Conservation (phyloP, 2,113 vertebrate species). For the Platycercus adscitus region DNA sequence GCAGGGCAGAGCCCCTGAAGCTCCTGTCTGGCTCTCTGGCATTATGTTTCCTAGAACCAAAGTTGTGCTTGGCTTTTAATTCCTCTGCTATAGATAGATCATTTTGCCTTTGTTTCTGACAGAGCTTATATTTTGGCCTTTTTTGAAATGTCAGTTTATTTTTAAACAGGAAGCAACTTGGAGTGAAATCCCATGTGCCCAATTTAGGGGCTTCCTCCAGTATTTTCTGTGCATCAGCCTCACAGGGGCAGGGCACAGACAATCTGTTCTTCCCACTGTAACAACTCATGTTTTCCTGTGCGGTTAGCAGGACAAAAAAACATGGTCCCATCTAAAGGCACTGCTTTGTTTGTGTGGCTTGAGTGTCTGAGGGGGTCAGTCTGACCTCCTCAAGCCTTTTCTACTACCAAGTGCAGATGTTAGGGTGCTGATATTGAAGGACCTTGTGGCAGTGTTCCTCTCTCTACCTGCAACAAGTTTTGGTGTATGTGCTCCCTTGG, state of each 20-base stretch:
- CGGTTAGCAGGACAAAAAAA: background rate
- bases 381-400: background rate
- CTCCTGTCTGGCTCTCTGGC: background rate
- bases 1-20: background rate
- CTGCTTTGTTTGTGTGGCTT: background rate
- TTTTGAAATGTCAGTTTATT: conserved; percentile 4
- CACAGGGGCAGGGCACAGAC: background rate
- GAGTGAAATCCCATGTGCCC: conserved; percentile 9
- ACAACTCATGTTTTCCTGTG: conserved; percentile 14
- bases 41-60: background rate
- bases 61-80: background rate
- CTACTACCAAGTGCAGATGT: background rate
- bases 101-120: background rate
- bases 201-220: conserved; percentile 32
- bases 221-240: background rate
- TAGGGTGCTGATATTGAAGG: rapidly evolving
- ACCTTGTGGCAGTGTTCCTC: background rate
- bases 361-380: background rate
- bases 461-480: background rate
- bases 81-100: background rate
- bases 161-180: conserved; percentile 38
- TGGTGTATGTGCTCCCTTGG: background rate
- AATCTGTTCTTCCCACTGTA: conserved; percentile 28
- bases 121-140: background rate
- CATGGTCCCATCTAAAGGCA: background rate